Evolutionary conservation across 2,113 vertebrate genomes (phyloP).

Genomic region (Tragulus kanchil): DNA sequence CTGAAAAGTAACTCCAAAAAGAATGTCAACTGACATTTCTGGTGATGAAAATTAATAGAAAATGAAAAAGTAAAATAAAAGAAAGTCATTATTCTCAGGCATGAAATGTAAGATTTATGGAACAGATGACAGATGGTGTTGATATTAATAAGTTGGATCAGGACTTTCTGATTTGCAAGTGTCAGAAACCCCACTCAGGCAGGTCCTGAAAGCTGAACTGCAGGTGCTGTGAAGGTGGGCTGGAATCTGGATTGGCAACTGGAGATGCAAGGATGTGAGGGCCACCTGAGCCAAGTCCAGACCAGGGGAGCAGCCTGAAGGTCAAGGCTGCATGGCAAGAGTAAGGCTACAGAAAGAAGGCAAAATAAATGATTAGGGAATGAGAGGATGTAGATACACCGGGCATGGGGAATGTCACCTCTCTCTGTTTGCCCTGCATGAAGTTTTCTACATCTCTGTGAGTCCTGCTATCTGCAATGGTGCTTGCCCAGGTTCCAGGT

Average conservation of each 20-base stretch:
- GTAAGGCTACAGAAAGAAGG: neutral
- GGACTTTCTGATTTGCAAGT: neutral
- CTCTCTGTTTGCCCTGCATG: neutral
- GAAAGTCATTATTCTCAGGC: neutral
- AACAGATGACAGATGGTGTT: neutral
- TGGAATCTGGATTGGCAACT: neutral
- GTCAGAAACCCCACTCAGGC: neutral
- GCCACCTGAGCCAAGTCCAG: neutral
- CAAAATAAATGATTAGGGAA: neutral
- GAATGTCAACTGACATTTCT: neutral
- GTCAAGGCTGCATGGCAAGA: neutral
- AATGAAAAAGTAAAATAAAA: neutral
- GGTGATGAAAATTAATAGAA: neutral
- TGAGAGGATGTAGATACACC: neutral
- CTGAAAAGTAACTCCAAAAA: neutral
- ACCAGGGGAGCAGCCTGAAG: neutral
- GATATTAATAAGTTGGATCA: neutral
- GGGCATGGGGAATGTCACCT: neutral
- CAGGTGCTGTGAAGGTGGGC: neutral
- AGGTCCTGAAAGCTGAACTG: neutral
- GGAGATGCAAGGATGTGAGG: neutral
- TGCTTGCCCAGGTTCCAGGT: neutral
- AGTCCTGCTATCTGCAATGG: neutral
- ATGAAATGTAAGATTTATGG: neutral
- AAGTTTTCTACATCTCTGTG: neutral